Base-by-base conservation (phyloP, 2,888 invertebrate genomes). In the Erebia palarica region DNA sequence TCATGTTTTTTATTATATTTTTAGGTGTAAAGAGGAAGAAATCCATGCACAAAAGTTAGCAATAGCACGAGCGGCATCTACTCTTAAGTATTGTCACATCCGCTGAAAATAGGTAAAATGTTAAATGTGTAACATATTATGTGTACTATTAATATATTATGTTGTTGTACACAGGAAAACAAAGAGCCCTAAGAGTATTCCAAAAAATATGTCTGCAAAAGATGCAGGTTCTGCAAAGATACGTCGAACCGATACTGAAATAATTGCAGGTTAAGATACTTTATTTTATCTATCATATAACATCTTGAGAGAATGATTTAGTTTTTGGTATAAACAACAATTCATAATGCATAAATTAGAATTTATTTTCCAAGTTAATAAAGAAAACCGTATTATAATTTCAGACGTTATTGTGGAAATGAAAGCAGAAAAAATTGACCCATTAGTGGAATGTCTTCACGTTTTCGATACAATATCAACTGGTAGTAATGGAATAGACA, bases 371-470 rank as follows among this genome's bases (percentile, higher is more conserved):
- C 10, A 47, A 47, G 11, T 47, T 13, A 47, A 47, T 3, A 47
- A 11, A 47, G 11, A 47, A 36, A 67, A 14, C 18, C 13, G 21
- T 13, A 13, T 14, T 14, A 65, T n/a, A 58, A 68, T 76, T 77
- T 58, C 74, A 92, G 92, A 92, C 81, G 85, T 87, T 75, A 87
- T 92, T 42, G 85, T 79, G 75, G 68, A 73, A 11, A 77, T 91
- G 84, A 88, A 86, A 77, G 86, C 86, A 27, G 77, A 76, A 47
- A 77, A 81, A 14, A 73, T 86, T 5, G 91, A 93, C 76, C 93
- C 93, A 36, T 75, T 93, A 49, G 84, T 80, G 47, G 87, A 88
- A 70, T 86, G 87, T 72, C 76, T 86, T 42, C 78, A 82, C 9
- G 77, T 77, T 10, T 80, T 82, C 66, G 84, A 86, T 10, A 73